These are phyloP conservation scores for Synergus japonicus DNA, from an alignment of 2,888 invertebrate species.

Conservation along the genomic window DNA sequence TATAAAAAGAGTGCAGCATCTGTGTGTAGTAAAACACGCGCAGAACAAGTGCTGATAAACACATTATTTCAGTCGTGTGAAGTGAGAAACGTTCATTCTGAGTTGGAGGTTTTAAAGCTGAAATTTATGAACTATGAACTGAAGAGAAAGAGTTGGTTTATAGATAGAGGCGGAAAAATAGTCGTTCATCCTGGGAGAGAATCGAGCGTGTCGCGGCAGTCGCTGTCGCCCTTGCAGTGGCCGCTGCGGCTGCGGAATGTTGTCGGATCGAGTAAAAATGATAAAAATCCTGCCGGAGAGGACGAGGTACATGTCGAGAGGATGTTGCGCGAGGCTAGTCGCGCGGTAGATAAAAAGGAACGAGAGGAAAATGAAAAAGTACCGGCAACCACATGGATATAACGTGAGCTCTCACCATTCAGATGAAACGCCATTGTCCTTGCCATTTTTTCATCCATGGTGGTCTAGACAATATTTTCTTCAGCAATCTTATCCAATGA, in stretches of 20 bases:
- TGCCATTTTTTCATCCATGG: neutral
- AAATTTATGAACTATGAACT: conserved; percentile 17
- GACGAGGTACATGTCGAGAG: conserved; percentile 52
- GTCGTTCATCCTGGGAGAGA: conserved; percentile 40
- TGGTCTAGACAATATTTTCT: conserved; percentile 26
- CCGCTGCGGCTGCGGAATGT: conserved; percentile 58
- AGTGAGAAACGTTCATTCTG: neutral
- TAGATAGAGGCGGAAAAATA: conserved; percentile 46
- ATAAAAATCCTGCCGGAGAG: conserved; percentile 55
- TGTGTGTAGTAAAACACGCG: neutral
- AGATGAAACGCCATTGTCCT: conserved; percentile 27
- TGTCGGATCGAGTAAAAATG: conserved; percentile 59
- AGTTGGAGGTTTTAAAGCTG: neutral
- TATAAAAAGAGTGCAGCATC: too few species aligned
- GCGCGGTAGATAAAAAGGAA: conserved; percentile 45
- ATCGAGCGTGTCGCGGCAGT: conserved; percentile 42
- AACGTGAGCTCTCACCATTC: conserved; percentile 30
- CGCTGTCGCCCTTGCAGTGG: conserved; percentile 52
- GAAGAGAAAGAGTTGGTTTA: neutral
- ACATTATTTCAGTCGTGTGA: neutral
- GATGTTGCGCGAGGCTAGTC: conserved; percentile 51
- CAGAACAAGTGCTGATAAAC: neutral
- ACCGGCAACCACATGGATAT: conserved; percentile 23
- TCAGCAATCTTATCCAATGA: conserved; percentile 14
- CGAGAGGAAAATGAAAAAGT: conserved; percentile 43